A percentile compares a stretch with the other conserved stretches of the same genome.
These are phyloP conservation scores for Notiomystis cincta DNA, from an alignment of 2,113 vertebrate species.

Conservation along the genomic window DNA sequence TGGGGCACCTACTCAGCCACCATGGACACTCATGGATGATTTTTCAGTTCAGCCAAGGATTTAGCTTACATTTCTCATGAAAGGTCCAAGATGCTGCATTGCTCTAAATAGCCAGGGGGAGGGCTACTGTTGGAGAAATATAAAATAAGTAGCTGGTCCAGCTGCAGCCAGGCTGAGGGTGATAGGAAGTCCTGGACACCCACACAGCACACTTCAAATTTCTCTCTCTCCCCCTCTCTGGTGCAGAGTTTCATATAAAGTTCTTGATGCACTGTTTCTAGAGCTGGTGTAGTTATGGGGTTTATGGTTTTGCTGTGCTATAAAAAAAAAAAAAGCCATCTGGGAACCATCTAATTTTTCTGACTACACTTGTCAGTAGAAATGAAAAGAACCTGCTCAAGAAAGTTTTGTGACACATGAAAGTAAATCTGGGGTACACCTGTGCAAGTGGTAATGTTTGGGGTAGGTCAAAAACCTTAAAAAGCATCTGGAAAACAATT, in stretches of 20 bases:
- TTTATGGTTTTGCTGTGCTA: neutral
- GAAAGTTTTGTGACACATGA: neutral
- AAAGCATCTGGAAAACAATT: neutral
- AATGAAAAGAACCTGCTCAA: neutral
- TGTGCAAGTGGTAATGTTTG: neutral
- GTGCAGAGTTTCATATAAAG: rapidly evolving
- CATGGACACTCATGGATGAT: neutral
- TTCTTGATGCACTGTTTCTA: neutral
- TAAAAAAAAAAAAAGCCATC: neutral
- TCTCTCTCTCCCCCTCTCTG: neutral
- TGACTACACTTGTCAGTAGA: neutral
- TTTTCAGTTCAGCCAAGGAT: neutral
- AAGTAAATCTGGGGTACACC: neutral
- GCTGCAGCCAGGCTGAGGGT: neutral
- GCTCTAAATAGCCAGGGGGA: neutral
- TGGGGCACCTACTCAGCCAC: neutral
- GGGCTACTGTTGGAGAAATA: neutral
- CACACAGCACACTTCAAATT: rapidly evolving
- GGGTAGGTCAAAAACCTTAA: neutral
- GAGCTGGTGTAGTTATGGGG: neutral
- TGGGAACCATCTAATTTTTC: neutral
- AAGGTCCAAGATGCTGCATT: neutral
- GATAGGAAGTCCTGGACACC: neutral
- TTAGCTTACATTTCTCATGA: neutral
- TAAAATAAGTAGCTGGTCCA: neutral